Evolutionary conservation across 2,797 vertebrate genomes (phyloP).

Genomic region (Cyclura pinguis): DNA sequence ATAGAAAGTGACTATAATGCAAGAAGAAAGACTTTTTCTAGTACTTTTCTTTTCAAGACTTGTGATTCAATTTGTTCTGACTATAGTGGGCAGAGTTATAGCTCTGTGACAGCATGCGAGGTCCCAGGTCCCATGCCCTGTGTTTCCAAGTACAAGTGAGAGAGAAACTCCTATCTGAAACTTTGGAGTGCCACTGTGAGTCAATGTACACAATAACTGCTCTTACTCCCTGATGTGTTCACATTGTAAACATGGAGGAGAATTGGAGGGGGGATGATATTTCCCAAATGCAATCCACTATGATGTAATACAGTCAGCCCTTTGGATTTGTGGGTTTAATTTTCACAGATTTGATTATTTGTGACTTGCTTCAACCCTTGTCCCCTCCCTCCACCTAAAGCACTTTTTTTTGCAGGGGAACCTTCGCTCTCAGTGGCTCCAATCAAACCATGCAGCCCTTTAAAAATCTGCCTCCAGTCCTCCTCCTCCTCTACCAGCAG

Average conservation of each 20-base stretch:
- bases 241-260: not conserved
- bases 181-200: not conserved
- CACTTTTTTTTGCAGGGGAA: no score
- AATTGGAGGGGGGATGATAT: not conserved
- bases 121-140: not conserved
- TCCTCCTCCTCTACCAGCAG: no score
- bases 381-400: no score
- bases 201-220: not conserved
- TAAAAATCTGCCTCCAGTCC: no score
- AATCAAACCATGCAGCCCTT: no score
- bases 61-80: not conserved
- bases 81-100: not conserved
- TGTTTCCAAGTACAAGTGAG: not conserved
- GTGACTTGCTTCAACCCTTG: no score
- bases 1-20: constrained; percentile 39
- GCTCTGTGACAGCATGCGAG: not conserved
- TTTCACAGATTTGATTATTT: no score
- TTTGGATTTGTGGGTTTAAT: no score
- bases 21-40: not conserved
- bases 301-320: not conserved
- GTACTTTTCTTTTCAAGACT: constrained; percentile 10
- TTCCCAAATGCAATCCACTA: not conserved
- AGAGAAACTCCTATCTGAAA: not conserved
- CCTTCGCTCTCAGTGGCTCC: no score
- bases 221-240: no score